Percentiles rank a stretch among this genome's conserved stretches.
Evolutionary conservation across 2,113 vertebrate species (phyloP).

Genomic region (Pungitius pungitius): DNA sequence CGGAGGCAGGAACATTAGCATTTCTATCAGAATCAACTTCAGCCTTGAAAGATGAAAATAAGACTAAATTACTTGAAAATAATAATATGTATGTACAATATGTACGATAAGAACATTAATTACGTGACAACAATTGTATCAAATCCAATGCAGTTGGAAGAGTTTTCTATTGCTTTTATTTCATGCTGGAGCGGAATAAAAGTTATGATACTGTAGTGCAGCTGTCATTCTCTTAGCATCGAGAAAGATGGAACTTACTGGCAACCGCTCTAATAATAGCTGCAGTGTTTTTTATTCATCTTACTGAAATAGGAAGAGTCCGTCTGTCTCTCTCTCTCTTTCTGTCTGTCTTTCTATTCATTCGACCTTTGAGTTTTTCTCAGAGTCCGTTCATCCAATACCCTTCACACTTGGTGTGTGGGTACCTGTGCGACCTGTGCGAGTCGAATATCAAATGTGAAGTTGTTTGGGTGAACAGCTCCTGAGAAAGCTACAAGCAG

Average conservation of each 20-base stretch:
- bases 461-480: background rate
- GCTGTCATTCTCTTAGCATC: background rate
- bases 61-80: constrained; percentile 1
- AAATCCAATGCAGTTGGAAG: background rate
- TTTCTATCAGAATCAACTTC: background rate
- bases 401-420: background rate
- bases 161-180: constrained; percentile 18
- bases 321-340: no score
- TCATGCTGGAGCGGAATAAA: constrained; percentile 1
- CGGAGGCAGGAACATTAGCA: background rate
- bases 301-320: background rate
- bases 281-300: background rate
- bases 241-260: background rate
- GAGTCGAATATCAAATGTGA: background rate
- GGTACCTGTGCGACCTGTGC: background rate
- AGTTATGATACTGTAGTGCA: background rate
- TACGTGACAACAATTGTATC: constrained; percentile 7
- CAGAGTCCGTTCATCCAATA: background rate
- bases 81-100: background rate
- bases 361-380: background rate
- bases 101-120: constrained; percentile 10
- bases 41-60: constrained; percentile 3
- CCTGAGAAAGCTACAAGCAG: background rate
- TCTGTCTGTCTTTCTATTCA: background rate
- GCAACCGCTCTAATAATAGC: background rate